Base-by-base conservation (phyloP, 1,140 invertebrate genomes). In the Dendroctonus ponderosae region DNA sequence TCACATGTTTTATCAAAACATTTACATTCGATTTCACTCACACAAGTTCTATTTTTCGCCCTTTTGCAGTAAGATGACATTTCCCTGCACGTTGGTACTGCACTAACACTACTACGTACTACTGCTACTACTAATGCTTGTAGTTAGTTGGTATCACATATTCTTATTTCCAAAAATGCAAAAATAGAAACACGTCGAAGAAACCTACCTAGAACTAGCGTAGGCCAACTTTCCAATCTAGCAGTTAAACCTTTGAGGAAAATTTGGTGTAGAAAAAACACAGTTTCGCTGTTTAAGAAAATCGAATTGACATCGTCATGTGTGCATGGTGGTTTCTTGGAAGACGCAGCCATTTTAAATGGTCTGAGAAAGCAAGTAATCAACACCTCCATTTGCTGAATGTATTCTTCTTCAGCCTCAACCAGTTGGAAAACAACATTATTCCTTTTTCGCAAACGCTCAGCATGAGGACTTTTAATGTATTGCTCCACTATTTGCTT, bases 301-400 rank as follows among this genome's bases (percentile, higher is more conserved):
- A 97, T 96, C 41, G 93, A 96, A 79, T 94, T 96, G 57, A 97
- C 92, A 75, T 97, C 94, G 78, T 97, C 94, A 77, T 97, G 94
- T 3, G 89, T 89, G 75, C 94, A 94, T 0, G 93, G 93, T 5
- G 94, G 94, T 77, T 93, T 94, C 79, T 96, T 96, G 2, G 92
- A 94, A 73, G 91, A 93, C 15, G 94, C 94, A 6, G 92, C 92
- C 94, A 97, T 97, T 81, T 94, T 91, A 75, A 96, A 92, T 5
- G 94, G 94, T 51, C 94, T 85, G 26, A 96, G 80, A 78, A 96
- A 96, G 78, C 93, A 94, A n/a, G 91, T 91, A 6, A 97, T 92
- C 68, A 97, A 80, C 48, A 94, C 88, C 76, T 96, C 92, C 81
- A 97, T 85, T 79, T 96, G 93, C 75, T 94, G 89, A 69, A 94